These are phyloP conservation scores for Andrena chrysosceles DNA, from an alignment of 2,888 invertebrate genomes.

Conservation along the genomic window DNA sequence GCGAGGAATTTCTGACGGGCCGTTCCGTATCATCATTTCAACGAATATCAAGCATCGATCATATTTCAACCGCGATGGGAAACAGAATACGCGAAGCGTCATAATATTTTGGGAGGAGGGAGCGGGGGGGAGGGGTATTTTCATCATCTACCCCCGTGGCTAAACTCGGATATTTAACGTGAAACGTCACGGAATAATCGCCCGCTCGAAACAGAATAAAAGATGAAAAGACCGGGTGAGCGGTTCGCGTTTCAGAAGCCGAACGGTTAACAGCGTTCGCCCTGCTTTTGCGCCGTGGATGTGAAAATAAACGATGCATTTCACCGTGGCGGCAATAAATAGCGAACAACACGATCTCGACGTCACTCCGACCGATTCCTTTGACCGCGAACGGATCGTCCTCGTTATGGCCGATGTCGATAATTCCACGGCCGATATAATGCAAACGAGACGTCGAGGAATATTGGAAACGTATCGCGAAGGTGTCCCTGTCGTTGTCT, in stretches of 20 bases:
- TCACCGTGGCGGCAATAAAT: conserved; percentile 46
- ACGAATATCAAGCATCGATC: conserved; percentile 25
- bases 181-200: not conserved
- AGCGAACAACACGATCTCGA: conserved; percentile 50
- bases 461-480: conserved; percentile 70
- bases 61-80: conserved; percentile 18
- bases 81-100: conserved; percentile 23
- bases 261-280: conserved; percentile 18
- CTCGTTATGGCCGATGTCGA: conserved; percentile 59
- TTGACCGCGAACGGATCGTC: conserved; percentile 58
- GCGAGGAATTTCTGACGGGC: conserved; percentile 57
- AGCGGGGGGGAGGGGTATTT: conserved; percentile 1
- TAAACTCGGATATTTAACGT: conserved; percentile 21
- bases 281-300: conserved; percentile 14
- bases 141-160: not conserved
- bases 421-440: conserved; percentile 58
- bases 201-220: not conserved
- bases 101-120: conserved; percentile 15
- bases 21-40: conserved; percentile 48
- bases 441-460: conserved; percentile 68
- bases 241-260: not conserved
- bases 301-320: conserved; percentile 39
- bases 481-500: conserved; percentile 61
- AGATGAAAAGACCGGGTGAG: not conserved
- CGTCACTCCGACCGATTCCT: conserved; percentile 52